Percentiles rank a stretch among this genome's conserved stretches.
Evolutionary conservation across 2,888 invertebrate species (phyloP).

Genomic region (Sinodicranocentrus sp.): DNA sequence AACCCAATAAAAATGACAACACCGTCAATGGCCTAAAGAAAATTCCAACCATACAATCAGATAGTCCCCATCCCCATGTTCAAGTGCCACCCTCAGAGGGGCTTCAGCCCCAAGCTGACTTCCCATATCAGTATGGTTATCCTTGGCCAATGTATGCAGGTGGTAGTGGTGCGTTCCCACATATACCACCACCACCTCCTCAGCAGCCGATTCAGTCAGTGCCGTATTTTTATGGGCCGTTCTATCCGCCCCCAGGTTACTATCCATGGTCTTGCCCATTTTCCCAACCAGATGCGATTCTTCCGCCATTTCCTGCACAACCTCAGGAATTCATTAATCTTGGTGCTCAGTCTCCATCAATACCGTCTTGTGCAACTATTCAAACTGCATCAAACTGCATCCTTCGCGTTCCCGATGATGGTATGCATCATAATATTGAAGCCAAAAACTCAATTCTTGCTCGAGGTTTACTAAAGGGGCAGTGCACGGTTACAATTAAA

Average conservation of each 20-base stretch:
- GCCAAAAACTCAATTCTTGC: neutral
- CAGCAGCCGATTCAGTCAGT: too few relatives aligned
- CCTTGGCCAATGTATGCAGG: too few relatives aligned
- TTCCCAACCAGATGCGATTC: conserved; percentile 11
- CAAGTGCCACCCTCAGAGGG: too few relatives aligned
- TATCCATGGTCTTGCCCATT: neutral
- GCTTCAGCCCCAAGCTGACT: too few relatives aligned
- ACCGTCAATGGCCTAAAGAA: too few relatives aligned
- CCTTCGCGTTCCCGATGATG: conserved; percentile 18
- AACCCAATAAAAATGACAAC: too few relatives aligned
- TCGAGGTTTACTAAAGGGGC: neutral
- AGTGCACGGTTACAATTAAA: conserved; percentile 27
- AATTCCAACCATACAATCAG: too few relatives aligned
- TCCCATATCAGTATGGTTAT: too few relatives aligned
- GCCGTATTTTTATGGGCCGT: too few relatives aligned
- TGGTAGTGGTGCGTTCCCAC: too few relatives aligned
- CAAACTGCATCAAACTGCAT: conserved; percentile 18
- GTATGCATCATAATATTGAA: neutral
- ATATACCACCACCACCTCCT: too few relatives aligned
- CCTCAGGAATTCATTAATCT: conserved; percentile 14
- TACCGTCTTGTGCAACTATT: conserved; percentile 30
- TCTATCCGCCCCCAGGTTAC: neutral
- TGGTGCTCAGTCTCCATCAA: neutral
- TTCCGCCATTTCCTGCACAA: neutral
- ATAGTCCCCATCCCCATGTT: too few relatives aligned